Conservation (phyloP, 2,797 vertebrate species). For the Helostoma temminkii region DNA sequence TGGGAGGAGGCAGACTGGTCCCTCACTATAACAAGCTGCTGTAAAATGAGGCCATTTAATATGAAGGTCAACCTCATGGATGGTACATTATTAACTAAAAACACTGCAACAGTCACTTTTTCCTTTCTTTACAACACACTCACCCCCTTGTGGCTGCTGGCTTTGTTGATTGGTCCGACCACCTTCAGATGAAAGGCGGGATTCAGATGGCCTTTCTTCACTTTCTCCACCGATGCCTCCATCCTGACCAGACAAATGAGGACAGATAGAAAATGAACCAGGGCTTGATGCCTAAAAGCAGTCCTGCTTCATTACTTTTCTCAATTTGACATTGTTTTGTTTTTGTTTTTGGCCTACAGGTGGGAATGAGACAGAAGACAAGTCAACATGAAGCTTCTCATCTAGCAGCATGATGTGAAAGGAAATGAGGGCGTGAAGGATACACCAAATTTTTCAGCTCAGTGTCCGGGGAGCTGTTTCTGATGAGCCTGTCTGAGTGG, state of each 20-base stretch:
- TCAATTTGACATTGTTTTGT: conserved; percentile 30
- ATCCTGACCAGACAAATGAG: conserved; percentile 60
- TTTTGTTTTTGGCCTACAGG: conserved; percentile 12
- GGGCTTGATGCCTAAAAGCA: neutral
- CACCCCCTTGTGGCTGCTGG: conserved; percentile 81
- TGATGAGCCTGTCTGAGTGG: conserved; percentile 21
- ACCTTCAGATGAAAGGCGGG: conserved; percentile 88
- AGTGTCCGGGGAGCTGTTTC: conserved; percentile 3
- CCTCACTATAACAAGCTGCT: conserved; percentile 38
- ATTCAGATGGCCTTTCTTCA: conserved; percentile 83
- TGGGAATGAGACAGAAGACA: conserved; percentile 16
- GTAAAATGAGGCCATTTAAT: conserved; percentile 42
- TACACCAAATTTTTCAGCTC: conserved; percentile 13
- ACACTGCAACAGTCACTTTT: conserved; percentile 6
- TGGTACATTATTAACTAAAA: conserved; percentile 36
- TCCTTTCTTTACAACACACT: conserved; percentile 22
- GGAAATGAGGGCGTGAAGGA: conserved; percentile 22
- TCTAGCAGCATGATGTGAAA: conserved; percentile 30
- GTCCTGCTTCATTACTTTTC: conserved; percentile 15
- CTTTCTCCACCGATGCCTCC: conserved; percentile 72
- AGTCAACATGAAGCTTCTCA: conserved; percentile 19
- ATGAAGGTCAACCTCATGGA: conserved; percentile 48
- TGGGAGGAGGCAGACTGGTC: conserved; percentile 41
- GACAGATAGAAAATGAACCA: conserved; percentile 41
- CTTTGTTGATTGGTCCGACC: conserved; percentile 81